A percentile compares a stretch with the other conserved stretches of the same genome.
phyloP scores from a whole-genome alignment of 2,797 vertebrate genomes.

The Melanotaenia boesemani region DNA sequence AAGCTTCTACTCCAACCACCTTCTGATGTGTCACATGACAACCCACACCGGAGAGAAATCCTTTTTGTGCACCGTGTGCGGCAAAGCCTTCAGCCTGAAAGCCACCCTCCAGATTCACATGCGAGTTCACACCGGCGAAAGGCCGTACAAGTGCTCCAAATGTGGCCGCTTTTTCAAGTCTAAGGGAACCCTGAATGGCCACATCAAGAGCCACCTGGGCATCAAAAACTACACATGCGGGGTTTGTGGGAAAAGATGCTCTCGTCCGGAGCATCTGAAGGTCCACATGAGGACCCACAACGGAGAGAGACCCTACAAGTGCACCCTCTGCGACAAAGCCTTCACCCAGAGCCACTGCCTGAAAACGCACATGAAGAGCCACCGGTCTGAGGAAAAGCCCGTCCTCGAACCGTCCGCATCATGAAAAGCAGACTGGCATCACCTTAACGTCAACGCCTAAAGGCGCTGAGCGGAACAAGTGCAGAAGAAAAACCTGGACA shows the following conservation, averaged over 20 bases:
- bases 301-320: constrained; percentile 63
- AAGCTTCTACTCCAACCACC: constrained; percentile 24
- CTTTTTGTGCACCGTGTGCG: constrained; percentile 36
- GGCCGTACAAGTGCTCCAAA: constrained; percentile 50
- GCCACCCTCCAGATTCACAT: constrained; percentile 27
- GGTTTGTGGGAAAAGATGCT: constrained; percentile 55
- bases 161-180: constrained; percentile 61
- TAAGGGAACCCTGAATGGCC: constrained; percentile 34
- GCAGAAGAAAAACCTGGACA: too few relatives aligned
- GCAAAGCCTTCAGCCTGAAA: constrained; percentile 36
- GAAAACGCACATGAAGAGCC: constrained; percentile 53
- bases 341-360: constrained; percentile 70
- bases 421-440: not conserved
- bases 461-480: too few relatives aligned
- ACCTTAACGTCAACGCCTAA: too few relatives aligned
- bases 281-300: constrained; percentile 72
- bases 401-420: not conserved
- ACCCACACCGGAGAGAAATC: constrained; percentile 42
- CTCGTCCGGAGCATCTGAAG: constrained; percentile 49
- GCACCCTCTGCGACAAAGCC: constrained; percentile 51
- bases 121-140: constrained; percentile 22
- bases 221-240: constrained; percentile 48
- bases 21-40: constrained; percentile 23
- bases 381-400: not conserved
- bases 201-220: constrained; percentile 47